These are phyloP conservation scores for Plebejus anna DNA, from an alignment of 2,888 invertebrate genomes.

Conservation along the genomic window DNA sequence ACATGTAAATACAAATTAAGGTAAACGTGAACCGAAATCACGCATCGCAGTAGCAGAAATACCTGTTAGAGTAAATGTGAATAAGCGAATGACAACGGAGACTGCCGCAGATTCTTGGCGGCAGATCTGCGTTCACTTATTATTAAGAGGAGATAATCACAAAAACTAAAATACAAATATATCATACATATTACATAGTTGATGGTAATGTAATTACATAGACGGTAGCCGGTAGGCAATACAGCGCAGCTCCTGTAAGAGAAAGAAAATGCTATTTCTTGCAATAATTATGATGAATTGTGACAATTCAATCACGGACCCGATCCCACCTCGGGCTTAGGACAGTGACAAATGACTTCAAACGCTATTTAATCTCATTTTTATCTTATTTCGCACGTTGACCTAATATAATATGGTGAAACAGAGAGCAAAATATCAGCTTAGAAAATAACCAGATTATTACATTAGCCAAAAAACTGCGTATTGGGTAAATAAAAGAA, in stretches of 20 bases:
- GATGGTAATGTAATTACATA: neutral
- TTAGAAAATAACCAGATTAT: constrained; percentile 22
- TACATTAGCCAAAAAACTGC: constrained; percentile 31
- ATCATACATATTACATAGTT: too few relatives aligned
- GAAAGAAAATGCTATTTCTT: constrained; percentile 5
- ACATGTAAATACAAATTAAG: neutral
- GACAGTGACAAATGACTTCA: constrained; percentile 27
- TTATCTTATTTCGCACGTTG: neutral
- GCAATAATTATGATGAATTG: constrained; percentile 18
- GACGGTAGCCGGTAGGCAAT: neutral
- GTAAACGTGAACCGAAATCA: neutral
- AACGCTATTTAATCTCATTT: constrained; percentile 23
- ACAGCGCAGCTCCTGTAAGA: neutral
- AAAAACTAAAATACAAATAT: too few relatives aligned
- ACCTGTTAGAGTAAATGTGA: neutral
- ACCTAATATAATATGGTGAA: neutral
- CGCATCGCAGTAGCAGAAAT: neutral
- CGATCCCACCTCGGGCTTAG: constrained; percentile 12
- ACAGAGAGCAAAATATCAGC: neutral
- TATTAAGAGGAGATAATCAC: too few relatives aligned
- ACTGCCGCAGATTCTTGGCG: too few relatives aligned
- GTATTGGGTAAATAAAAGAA: constrained; percentile 36
- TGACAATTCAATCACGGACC: constrained; percentile 25
- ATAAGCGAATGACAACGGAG: too few relatives aligned
- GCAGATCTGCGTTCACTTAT: too few relatives aligned